Evolutionary conservation across 2,888 invertebrate genomes (phyloP), one percentile per base, ranked within the genome.

Genomic region (Abrostola tripartita): DNA sequence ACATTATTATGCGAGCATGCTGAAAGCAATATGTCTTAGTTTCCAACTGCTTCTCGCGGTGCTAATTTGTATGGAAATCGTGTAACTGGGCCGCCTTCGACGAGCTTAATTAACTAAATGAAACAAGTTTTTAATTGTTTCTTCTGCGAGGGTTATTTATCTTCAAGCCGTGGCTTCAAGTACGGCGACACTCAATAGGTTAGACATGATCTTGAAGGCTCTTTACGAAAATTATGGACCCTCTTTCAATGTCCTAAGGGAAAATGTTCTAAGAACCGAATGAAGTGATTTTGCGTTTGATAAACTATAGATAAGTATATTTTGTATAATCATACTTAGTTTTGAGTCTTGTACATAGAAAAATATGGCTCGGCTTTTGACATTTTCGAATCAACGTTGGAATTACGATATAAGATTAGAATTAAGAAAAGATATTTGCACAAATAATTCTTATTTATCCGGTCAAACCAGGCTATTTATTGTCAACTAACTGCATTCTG

Each of bases 101-200:
- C 76, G 66, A 52, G 68, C 74, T 67, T 81, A 81, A 86, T 85
- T 85, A 86, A 81, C 79, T 74, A 82, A 85, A 84, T 79, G 83
- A 82, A 87, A 88, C 85, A 87, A 88, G 84, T 88, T 85, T 87
- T 83, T 84, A 88, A 89, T 88, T 88, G 86, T 85, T 88, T 83
- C 79, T 76, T 78, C 59, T 61, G 59, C 71, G 55, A 52, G 40
- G 71, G 71, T 72, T 77, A 83, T 84, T 83, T 80, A 75, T 79
- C 78, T 80, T 73, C 24, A 37, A 52, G 71, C 76, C 75, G 78
- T 69, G 61, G 55, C 69, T n/a, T n/a, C n/a, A 54, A 12, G 12
- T 49, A n/a, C 41, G 62, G 61, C 42, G 79, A 70, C 60, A 62
- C 42, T 49, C 11, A 24, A 64, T 52, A 64, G 52, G 68, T 53